Conservation (phyloP, 2,797 vertebrate genomes). For the Antennarius maculatus region DNA sequence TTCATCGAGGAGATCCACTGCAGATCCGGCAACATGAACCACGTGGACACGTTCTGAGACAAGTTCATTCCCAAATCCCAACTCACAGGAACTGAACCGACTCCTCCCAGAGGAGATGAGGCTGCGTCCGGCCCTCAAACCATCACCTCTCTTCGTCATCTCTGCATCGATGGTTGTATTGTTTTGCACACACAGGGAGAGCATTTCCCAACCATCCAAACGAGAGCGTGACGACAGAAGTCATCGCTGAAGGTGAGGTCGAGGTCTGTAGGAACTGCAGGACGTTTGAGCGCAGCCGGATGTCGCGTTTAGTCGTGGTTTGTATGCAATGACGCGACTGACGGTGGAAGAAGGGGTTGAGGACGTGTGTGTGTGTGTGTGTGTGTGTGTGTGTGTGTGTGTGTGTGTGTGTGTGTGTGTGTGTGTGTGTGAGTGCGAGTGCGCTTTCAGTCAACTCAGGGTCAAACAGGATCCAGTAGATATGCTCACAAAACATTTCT, state of each 20-base stretch:
- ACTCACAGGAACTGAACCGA: conserved; percentile 27
- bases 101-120: conserved; percentile 17
- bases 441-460: conserved; percentile 60
- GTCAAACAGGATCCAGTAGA: conserved; percentile 47
- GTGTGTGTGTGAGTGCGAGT: background rate
- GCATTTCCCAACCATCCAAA: conserved; percentile 8
- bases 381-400: background rate
- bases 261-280: background rate
- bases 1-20: conserved; percentile 95
- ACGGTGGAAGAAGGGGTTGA: conserved; percentile 15
- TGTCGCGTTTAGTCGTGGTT: conserved; percentile 11
- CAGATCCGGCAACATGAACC: conserved; percentile 90
- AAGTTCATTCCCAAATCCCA: conserved; percentile 21
- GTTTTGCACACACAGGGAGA: conserved; percentile 23
- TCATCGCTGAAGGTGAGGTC: background rate
- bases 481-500: conserved; percentile 23
- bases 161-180: conserved; percentile 6
- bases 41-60: conserved; percentile 80
- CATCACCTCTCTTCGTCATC: conserved; percentile 9
- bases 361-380: conserved; percentile 8
- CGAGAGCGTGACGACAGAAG: conserved; percentile 1
- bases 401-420: conserved; percentile 6
- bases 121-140: conserved; percentile 33
- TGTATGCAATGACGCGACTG: conserved; percentile 2
- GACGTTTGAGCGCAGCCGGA: conserved; percentile 16